Evolutionary conservation across 2,113 vertebrate species (phyloP).

Genomic region (Ascaphus truei): DNA sequence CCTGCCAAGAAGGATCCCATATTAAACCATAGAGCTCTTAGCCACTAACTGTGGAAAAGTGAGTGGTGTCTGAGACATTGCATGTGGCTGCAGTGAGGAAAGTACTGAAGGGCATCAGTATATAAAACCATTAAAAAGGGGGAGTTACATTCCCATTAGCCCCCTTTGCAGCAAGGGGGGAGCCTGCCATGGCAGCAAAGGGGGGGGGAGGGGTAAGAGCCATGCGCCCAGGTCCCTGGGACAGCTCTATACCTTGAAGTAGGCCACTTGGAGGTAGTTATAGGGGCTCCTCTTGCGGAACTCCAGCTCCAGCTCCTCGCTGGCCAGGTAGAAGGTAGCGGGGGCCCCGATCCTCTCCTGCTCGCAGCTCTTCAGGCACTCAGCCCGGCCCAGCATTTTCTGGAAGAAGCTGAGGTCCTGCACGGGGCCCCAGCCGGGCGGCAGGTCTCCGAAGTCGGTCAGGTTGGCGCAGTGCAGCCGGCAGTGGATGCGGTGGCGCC

Average conservation of each 20-base stretch:
- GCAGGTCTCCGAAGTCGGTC: slow-evolving; percentile 44
- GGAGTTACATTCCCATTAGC: too few species aligned
- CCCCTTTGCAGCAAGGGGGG: too few species aligned
- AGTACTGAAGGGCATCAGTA: too few species aligned
- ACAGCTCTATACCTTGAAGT: slow-evolving; percentile 91
- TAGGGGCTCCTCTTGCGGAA: slow-evolving; percentile 88
- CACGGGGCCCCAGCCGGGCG: slow-evolving; percentile 47
- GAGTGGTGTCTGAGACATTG: too few species aligned
- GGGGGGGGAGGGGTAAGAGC: background rate
- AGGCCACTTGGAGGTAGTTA: slow-evolving; percentile 92
- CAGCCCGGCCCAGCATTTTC: slow-evolving; percentile 73
- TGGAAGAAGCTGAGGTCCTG: slow-evolving; percentile 82
- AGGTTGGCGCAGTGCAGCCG: slow-evolving; percentile 70
- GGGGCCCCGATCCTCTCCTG: slow-evolving; percentile 58
- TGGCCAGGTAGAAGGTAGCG: slow-evolving; percentile 58
- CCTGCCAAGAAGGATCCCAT: too few species aligned
- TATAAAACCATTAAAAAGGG: too few species aligned
- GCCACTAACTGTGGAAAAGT: too few species aligned
- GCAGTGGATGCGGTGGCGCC: slow-evolving; percentile 69
- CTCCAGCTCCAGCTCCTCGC: slow-evolving; percentile 78
- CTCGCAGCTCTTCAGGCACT: slow-evolving; percentile 79
- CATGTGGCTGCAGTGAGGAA: too few species aligned
- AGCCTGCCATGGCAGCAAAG: background rate
- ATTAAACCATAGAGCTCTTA: too few species aligned
- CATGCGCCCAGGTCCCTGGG: too few species aligned